Conservation (phyloP, 92 coral and sea anemone genomes). For the Porites lobata region DNA sequence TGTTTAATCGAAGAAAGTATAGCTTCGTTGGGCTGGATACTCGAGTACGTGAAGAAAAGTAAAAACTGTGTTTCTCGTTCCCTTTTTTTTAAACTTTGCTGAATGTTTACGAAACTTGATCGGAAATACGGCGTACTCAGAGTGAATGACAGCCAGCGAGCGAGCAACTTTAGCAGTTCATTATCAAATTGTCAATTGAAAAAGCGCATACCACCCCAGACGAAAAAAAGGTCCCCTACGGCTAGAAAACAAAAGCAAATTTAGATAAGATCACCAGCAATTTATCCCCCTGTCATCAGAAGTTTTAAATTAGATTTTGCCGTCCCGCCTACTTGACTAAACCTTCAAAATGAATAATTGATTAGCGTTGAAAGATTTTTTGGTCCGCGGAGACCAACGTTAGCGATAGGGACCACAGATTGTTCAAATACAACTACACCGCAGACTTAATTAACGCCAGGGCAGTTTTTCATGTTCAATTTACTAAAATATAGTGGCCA, state of each 20-base stretch:
- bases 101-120: conserved; percentile 66
- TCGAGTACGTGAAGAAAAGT: neutral
- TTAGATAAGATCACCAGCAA: conserved; percentile 73
- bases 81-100: conserved; percentile 16
- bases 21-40: neutral
- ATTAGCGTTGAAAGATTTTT: conserved; percentile 65
- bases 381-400: conserved; percentile 22
- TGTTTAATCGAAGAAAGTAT: neutral
- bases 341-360: conserved; percentile 65
- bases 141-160: conserved; percentile 61
- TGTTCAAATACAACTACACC: conserved; percentile 1
- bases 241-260: conserved; percentile 50
- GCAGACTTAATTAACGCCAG: neutral
- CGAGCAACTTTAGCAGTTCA: conserved; percentile 75
- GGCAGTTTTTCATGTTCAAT: neutral
- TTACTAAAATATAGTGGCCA: conserved; percentile 26
- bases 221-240: conserved; percentile 64
- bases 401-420: neutral
- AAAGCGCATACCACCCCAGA: conserved; percentile 61
- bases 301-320: conserved; percentile 78
- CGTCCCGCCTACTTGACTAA: conserved; percentile 70
- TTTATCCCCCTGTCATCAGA: conserved; percentile 74
- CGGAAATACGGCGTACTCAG: conserved; percentile 71
- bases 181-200: conserved; percentile 77
- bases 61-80: neutral